These are phyloP conservation scores for Mormyrus lacerda DNA, from an alignment of 2,113 vertebrate genomes.

Conservation along the genomic window DNA sequence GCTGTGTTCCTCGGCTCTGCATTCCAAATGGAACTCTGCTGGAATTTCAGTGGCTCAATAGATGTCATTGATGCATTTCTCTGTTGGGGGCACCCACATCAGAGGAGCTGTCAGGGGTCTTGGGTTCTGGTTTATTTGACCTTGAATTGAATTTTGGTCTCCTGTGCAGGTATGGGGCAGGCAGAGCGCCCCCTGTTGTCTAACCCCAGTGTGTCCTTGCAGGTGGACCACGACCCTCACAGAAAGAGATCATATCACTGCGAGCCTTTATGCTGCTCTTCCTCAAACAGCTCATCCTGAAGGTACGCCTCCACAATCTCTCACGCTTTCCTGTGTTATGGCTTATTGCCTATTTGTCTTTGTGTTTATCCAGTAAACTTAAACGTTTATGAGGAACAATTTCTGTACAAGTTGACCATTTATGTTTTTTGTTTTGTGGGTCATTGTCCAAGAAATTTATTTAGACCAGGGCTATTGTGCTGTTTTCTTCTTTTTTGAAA, in stretches of 20 bases:
- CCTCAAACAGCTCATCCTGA: conserved; percentile 96
- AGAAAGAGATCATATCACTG: conserved; percentile 96
- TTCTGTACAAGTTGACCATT: background rate
- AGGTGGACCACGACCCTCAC: conserved; percentile 92
- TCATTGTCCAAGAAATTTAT: conserved; percentile 26
- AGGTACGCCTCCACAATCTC: conserved; percentile 62
- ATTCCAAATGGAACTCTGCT: background rate
- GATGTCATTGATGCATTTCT: background rate
- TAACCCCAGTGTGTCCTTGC: conserved; percentile 39
- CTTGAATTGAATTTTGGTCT: background rate
- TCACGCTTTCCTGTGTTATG: background rate
- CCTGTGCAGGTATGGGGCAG: background rate
- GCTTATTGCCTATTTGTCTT: too few species aligned
- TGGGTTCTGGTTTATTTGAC: background rate
- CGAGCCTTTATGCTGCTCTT: conserved; percentile 98
- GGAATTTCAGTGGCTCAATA: background rate
- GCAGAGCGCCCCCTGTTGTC: background rate
- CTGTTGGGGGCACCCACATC: background rate
- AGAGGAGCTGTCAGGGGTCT: background rate
- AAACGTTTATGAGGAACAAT: background rate
- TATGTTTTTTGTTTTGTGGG: conserved; percentile 21
- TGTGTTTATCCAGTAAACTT: background rate
- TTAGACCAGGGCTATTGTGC: conserved; percentile 17
- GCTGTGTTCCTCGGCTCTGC: background rate
- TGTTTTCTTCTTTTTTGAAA: background rate